Conservation (phyloP, 2,113 vertebrate genomes). For the Synodontis membranacea region DNA sequence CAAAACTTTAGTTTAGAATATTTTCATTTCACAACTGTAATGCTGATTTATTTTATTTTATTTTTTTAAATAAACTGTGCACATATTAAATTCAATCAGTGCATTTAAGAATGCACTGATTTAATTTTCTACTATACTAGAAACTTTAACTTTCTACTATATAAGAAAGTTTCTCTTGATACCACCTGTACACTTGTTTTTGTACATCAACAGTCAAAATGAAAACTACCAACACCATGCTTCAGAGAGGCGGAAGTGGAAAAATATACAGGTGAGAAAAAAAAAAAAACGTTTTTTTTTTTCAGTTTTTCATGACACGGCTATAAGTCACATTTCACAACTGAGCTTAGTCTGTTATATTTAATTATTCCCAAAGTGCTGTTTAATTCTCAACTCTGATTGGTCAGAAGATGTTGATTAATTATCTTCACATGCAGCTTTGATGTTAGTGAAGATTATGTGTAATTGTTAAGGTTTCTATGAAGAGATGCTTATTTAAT, state of each 20-base stretch:
- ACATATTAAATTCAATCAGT: not conserved
- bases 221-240: not conserved
- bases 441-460: not conserved
- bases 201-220: not conserved
- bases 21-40: not conserved
- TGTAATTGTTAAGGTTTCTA: not conserved
- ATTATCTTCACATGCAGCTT: not conserved
- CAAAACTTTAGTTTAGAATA: not conserved
- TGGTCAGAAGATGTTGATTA: not conserved
- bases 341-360: not conserved
- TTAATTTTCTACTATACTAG: not conserved
- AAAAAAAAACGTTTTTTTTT: not conserved
- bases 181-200: not conserved
- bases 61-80: not conserved
- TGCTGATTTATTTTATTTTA: not conserved
- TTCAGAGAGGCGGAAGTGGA: no score
- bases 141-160: not conserved
- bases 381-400: not conserved
- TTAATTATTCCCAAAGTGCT: not conserved
- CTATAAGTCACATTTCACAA: not conserved
- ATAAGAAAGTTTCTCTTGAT: not conserved
- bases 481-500: not conserved
- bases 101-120: no score
- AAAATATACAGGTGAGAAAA: not conserved
- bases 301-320: no score